Evolutionary conservation across 2,113 vertebrate genomes (phyloP), one percentile per base, ranked within the genome.

Genomic region (Trogon melanurus): DNA sequence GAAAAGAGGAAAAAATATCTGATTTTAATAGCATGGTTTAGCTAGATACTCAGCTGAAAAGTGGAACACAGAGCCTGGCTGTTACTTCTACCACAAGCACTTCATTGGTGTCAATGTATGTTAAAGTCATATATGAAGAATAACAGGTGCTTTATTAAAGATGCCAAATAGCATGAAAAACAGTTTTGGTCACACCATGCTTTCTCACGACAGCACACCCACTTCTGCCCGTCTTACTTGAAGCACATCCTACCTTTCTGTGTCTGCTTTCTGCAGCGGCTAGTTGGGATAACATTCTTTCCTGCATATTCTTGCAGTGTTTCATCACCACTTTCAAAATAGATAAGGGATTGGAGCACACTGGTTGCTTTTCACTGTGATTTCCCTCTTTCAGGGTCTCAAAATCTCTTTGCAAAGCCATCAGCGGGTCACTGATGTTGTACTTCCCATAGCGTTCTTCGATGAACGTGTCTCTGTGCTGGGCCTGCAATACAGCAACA

Each of bases 221-320:
- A 53, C 30, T 71, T 34, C 50, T 44, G 65, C 44, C 38, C 27
- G 25, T 6, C 13, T 34, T 13, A 36, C 7, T 0, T 21, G 79
- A 91, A 44, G 47, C 41, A 51, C 73, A 58, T 86, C 98, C 78
- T n/a, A 99, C 99, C 98, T 98, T 99, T 53, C 99, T 98, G 97
- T 99, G 99, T 17, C 99, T 97, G 98, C 98, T 99, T 90, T 99
- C 99, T 0, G 99, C 99, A 30, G 99, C 99, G 25, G 99, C 98
- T n/a, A 99, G 98, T 66, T 99, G 99, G 65, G 98, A 98, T 94
- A 99, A 85, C 99, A 99, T 99, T 85, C 99, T 99, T 72, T 99
- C 99, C 96, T 99, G 99, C 99, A 99, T 99, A 57, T 98, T 98
- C 97, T 99, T 99, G 97, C 99, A 99, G 61, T 99, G 99, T 91